phyloP scores from a whole-genome alignment of 2,888 invertebrate genomes.

The Coleophora flavipennella region DNA sequence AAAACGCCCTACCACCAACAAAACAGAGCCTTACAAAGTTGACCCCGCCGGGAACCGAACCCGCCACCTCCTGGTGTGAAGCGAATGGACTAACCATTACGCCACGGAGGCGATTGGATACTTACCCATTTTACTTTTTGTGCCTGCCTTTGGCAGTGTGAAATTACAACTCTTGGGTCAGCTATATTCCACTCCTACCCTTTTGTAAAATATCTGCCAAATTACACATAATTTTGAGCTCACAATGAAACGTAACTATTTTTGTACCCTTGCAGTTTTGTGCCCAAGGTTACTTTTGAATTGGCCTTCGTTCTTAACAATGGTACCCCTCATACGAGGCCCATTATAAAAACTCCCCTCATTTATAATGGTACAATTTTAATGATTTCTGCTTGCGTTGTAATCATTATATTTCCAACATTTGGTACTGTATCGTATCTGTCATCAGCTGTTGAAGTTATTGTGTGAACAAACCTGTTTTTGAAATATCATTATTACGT shows the following conservation, averaged over 20 bases:
- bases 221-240: conserved; percentile 55
- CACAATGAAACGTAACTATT: conserved; percentile 56
- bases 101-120: too few species aligned
- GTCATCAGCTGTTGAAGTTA: conserved; percentile 11
- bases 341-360: conserved; percentile 58
- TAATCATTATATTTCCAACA: conserved; percentile 24
- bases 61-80: too few species aligned
- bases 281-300: conserved; percentile 42
- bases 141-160: conserved; percentile 15
- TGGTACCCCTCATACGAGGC: conserved; percentile 53
- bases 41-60: too few species aligned
- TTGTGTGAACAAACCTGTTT: too few species aligned
- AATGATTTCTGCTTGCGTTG: conserved; percentile 44
- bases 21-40: too few species aligned
- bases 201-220: conserved; percentile 39
- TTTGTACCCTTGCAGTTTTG: conserved; percentile 30
- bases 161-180: conserved; percentile 28
- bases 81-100: too few species aligned
- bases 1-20: too few species aligned
- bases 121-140: conserved; percentile 3
- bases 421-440: conserved; percentile 19
- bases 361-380: conserved; percentile 65
- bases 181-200: conserved; percentile 17
- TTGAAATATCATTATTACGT: neutral
- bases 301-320: conserved; percentile 48